Conservation (phyloP, 2,113 vertebrate species). For the Perca schrenkii region DNA sequence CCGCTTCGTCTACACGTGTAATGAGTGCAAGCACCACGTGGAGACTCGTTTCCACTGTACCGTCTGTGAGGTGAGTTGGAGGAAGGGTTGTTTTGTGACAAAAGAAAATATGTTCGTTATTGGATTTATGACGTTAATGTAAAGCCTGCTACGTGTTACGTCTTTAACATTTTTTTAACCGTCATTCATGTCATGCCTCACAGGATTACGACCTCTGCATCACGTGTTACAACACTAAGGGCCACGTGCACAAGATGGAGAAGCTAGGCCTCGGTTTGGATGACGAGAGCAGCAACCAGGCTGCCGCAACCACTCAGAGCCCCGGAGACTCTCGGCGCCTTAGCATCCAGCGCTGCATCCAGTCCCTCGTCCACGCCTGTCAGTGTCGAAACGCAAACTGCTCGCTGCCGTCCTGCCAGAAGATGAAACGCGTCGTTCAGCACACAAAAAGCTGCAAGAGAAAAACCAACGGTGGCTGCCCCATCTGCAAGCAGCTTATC, state of each 20-base stretch:
- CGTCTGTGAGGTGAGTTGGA: conserved; percentile 92
- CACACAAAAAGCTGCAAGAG: conserved; percentile 98
- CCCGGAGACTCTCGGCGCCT: conserved; percentile 95
- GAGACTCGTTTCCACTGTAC: conserved; percentile 99
- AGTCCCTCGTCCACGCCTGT: conserved; percentile 97
- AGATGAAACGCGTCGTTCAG: conserved; percentile 98
- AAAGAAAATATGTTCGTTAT: no score
- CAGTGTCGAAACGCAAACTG: conserved; percentile 99
- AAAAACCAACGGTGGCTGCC: conserved; percentile 97
- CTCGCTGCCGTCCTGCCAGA: conserved; percentile 97
- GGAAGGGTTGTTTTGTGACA: background rate
- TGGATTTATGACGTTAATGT: background rate
- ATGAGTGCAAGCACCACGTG: conserved; percentile 98
- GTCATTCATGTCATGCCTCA: background rate
- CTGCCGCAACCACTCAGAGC: conserved; percentile 92
- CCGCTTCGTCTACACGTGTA: conserved; percentile 98
- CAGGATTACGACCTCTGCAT: conserved; percentile 99
- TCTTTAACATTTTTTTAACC: background rate
- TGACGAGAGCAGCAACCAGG: conserved; percentile 94
- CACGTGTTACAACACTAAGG: conserved; percentile 96
- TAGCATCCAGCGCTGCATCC: conserved; percentile 99
- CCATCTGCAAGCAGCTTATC: conserved; percentile 98
- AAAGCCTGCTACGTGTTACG: background rate
- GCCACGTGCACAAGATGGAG: conserved; percentile 99
- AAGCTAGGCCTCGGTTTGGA: conserved; percentile 96